Evolutionary conservation across 1,140 invertebrate genomes (phyloP).

Genomic region (Maniola jurtina): DNA sequence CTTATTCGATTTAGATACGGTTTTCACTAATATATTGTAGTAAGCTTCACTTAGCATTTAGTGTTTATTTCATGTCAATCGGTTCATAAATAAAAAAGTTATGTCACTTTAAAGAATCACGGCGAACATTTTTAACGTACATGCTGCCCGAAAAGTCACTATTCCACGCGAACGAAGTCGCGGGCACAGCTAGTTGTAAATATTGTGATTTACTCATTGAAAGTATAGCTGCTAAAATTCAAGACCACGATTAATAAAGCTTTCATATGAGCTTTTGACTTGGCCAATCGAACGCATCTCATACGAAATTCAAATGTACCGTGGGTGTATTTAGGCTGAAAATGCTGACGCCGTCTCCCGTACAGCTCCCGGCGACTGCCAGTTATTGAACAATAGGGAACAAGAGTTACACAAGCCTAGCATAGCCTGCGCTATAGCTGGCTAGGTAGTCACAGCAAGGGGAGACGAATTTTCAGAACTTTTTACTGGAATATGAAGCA

Average conservation of each 20-base stretch:
- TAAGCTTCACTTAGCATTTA: no score
- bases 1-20: no score
- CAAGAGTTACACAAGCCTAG: slow-evolving; percentile 26
- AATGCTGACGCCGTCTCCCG: slow-evolving; percentile 16
- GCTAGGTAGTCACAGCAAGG: background rate
- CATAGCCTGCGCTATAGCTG: slow-evolving; percentile 9
- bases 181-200: no score
- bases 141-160: no score
- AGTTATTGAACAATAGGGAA: slow-evolving; percentile 29
- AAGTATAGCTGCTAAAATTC: no score
- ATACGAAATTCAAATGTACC: slow-evolving; percentile 19
- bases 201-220: no score
- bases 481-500: background rate
- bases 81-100: no score
- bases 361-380: slow-evolving; percentile 18
- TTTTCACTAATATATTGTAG: no score
- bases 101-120: no score
- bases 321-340: slow-evolving; percentile 19
- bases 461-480: slow-evolving; percentile 4
- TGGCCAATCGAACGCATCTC: background rate
- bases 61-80: no score
- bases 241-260: background rate
- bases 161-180: no score
- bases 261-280: background rate
- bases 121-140: no score